These are phyloP conservation scores for Drosophila paramelanica DNA, from an alignment of 2,888 invertebrate species.

Conservation along the genomic window DNA sequence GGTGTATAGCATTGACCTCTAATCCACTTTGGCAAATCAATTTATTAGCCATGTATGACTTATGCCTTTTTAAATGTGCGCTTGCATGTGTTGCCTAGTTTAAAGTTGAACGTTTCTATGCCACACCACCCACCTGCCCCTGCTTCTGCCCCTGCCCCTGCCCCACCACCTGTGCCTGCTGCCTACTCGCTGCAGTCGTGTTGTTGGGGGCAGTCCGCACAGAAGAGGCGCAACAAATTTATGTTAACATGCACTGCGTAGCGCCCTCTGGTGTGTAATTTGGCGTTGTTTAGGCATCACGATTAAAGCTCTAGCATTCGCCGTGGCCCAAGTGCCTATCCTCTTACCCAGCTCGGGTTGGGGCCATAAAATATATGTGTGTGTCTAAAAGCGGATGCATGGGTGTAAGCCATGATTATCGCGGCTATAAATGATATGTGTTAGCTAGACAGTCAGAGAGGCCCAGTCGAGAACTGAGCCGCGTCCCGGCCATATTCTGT, in stretches of 20 bases:
- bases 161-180: neutral
- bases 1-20: slow-evolving; percentile 64
- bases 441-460: slow-evolving; percentile 22
- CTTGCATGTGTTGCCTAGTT: slow-evolving; percentile 78
- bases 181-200: neutral
- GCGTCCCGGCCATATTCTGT: slow-evolving; percentile 12
- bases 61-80: slow-evolving; percentile 83
- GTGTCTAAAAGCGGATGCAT: slow-evolving; percentile 68
- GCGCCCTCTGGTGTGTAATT: slow-evolving; percentile 83
- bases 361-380: slow-evolving; percentile 62
- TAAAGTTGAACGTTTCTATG: slow-evolving; percentile 59
- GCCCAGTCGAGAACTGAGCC: slow-evolving; percentile 3
- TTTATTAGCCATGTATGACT: slow-evolving; percentile 84
- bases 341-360: slow-evolving; percentile 2
- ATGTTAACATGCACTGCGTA: slow-evolving; percentile 81
- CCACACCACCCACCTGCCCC: slow-evolving; percentile 2
- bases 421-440: slow-evolving; percentile 80
- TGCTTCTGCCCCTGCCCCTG: neutral
- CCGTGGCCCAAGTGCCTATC: slow-evolving; percentile 35
- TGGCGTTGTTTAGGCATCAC: slow-evolving; percentile 81
- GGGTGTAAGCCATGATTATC: slow-evolving; percentile 82
- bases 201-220: slow-evolving; percentile 46
- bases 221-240: slow-evolving; percentile 74
- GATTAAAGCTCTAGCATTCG: slow-evolving; percentile 60
- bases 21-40: slow-evolving; percentile 82